Conservation (phyloP, 1,140 invertebrate species). For the Campoletis sonorensis region DNA sequence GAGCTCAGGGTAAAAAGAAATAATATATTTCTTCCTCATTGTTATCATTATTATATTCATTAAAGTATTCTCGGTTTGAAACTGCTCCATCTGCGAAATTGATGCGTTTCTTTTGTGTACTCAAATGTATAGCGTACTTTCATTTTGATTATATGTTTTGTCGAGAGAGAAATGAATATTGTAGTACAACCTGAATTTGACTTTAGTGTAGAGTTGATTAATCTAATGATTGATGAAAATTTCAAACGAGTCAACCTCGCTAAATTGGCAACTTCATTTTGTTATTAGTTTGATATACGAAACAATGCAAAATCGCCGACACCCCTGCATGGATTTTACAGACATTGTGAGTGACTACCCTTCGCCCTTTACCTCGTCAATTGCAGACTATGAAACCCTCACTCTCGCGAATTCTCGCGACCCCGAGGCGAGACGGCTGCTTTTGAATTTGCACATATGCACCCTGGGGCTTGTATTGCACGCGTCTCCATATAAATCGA, state of each 20-base stretch:
- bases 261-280: neutral
- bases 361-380: slow-evolving; percentile 1
- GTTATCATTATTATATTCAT: slow-evolving; percentile 8
- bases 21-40: neutral
- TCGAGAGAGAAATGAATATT: neutral
- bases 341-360: neutral
- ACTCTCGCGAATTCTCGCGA: slow-evolving; percentile 2
- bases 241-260: neutral
- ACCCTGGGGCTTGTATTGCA: slow-evolving; percentile 12
- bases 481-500: slow-evolving; percentile 18
- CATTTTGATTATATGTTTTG: slow-evolving; percentile 6
- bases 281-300: slow-evolving; percentile 5
- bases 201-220: too few relatives aligned
- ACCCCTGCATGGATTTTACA: neutral
- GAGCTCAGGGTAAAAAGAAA: neutral
- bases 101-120: neutral
- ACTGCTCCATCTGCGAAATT: neutral
- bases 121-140: neutral
- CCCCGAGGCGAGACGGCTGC: slow-evolving; percentile 29
- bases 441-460: slow-evolving; percentile 18
- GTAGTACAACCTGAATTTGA: too few relatives aligned
- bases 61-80: neutral
- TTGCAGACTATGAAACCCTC: slow-evolving; percentile 1
- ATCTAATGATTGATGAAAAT: too few relatives aligned
- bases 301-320: neutral